phyloP scores from a whole-genome alignment of 2,888 invertebrate species.

The Drosophila conformis region DNA sequence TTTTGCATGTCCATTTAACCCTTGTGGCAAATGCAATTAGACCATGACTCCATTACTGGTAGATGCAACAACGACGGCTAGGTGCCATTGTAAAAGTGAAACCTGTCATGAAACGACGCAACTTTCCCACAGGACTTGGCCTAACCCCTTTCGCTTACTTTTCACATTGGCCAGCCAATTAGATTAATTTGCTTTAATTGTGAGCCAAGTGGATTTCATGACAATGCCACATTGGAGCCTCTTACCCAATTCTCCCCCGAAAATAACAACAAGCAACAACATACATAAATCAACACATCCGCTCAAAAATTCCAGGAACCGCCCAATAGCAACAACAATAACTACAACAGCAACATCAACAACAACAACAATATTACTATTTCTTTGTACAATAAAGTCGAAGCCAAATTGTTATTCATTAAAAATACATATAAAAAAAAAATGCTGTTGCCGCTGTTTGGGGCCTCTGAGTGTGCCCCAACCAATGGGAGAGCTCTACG shows the following conservation, averaged over 20 bases:
- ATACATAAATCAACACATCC: conserved; percentile 79
- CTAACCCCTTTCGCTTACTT: conserved; percentile 34
- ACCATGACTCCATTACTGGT: conserved; percentile 72
- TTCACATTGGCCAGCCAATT: conserved; percentile 38
- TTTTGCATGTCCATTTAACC: conserved; percentile 76
- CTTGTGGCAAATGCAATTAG: conserved; percentile 77
- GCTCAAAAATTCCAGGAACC: conserved; percentile 75
- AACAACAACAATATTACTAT: conserved; percentile 38
- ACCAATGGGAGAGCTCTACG: conserved; percentile 40
- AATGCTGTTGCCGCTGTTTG: conserved; percentile 9
- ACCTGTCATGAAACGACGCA: conserved; percentile 21
- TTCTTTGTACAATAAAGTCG: conserved; percentile 38
- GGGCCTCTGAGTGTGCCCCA: conserved; percentile 10
- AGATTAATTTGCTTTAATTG: conserved; percentile 68
- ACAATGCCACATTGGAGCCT: conserved; percentile 41
- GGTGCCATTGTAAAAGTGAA: conserved; percentile 45
- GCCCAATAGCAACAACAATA: conserved; percentile 45
- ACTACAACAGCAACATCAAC: conserved; percentile 17
- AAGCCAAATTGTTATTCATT: conserved; percentile 69
- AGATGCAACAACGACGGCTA: conserved; percentile 5
- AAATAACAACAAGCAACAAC: conserved; percentile 22
- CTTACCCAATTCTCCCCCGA: conserved; percentile 60
- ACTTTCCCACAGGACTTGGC: conserved; percentile 70
- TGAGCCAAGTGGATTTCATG: conserved; percentile 39
- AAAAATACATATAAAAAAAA: conserved; percentile 36